Evolutionary conservation across 2,888 invertebrate genomes (phyloP), one percentile per base, ranked within the genome.

Genomic region (Neria commutata): DNA sequence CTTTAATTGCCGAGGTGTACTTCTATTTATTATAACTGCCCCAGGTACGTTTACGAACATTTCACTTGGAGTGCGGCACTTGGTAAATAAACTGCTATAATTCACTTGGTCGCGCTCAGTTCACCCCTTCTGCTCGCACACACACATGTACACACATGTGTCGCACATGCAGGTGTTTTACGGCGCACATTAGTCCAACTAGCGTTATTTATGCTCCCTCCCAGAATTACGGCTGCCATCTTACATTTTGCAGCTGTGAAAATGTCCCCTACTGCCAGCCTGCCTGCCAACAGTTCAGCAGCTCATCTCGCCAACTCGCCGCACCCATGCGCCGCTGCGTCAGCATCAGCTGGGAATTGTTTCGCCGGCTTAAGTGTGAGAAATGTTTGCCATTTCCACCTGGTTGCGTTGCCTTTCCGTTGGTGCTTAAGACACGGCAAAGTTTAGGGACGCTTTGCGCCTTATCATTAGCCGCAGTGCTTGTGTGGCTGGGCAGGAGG

Each of bases 261-360:
- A n/a, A n/a, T n/a, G n/a, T n/a, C 37, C 8, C 16, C 37, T n/a
- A 4, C 37, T 37, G 6, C 16, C 37, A 37, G 29, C 6, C 29
- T 29, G 29, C 29, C 11, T 29, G 6, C 5, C 29, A 5, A 11
- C 29, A n/a, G n/a, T n/a, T n/a, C n/a, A n/a, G n/a, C n/a, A n/a
- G n/a, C n/a, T n/a, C n/a, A n/a, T n/a, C n/a, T n/a, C n/a, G n/a
- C n/a, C n/a, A n/a, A n/a, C n/a, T n/a, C n/a, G n/a, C n/a, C n/a
- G n/a, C n/a, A n/a, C n/a, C n/a, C n/a, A n/a, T n/a, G n/a, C 11
- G 11, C 17, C 48, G 34, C 45, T 10, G n/a, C n/a, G n/a, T n/a
- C 55, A 61, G 70, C 68, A 67, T 69, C 72, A 70, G 70, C 67
- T 72, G 70, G 61, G 59, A 66, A 63, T 65, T 63, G 68, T 67